Percentiles rank a stretch among this genome's conserved stretches.
Conservation (phyloP, 2,888 invertebrate genomes). For the Drosophila testacea region DNA sequence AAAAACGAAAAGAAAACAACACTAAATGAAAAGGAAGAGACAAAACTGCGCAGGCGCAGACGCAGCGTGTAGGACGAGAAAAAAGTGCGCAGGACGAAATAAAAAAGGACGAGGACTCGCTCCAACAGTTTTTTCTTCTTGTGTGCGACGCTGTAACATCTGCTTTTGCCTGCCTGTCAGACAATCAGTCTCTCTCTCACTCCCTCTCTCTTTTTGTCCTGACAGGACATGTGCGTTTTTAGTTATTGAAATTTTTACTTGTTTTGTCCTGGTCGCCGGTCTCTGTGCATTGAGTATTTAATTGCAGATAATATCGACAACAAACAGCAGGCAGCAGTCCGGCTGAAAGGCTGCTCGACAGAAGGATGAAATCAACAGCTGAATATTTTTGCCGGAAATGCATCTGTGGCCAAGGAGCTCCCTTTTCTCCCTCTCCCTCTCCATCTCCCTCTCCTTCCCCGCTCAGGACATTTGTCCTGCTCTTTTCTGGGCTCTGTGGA, state of each 20-base stretch:
- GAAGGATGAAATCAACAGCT: conserved; percentile 65
- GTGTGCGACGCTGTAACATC: conserved; percentile 45
- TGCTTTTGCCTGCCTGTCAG: conserved; percentile 22
- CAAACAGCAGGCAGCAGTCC: conserved; percentile 45
- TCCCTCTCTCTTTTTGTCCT: conserved; percentile 8
- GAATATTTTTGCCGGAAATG: conserved; percentile 72
- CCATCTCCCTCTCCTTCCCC: not conserved
- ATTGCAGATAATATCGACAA: conserved; percentile 82
- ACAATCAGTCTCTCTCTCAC: not conserved
- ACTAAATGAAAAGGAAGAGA: conserved; percentile 31
- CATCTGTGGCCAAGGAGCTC: conserved; percentile 54
- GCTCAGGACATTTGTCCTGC: conserved; percentile 22
- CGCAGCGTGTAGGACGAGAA: conserved; percentile 57
- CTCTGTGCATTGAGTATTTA: conserved; percentile 81
- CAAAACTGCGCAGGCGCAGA: conserved; percentile 28
- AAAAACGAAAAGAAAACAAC: not conserved
- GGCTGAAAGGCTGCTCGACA: conserved; percentile 13
- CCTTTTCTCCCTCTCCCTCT: not conserved
- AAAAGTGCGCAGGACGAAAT: conserved; percentile 39
- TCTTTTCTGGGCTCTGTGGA: conserved; percentile 48
- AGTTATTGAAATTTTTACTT: conserved; percentile 82
- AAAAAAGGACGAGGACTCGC: conserved; percentile 49
- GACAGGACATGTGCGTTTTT: conserved; percentile 79
- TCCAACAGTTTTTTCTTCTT: conserved; percentile 67
- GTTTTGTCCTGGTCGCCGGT: conserved; percentile 63